These are phyloP conservation scores for Tachysurus vachellii DNA, from an alignment of 2,113 vertebrate species.

Conservation along the genomic window DNA sequence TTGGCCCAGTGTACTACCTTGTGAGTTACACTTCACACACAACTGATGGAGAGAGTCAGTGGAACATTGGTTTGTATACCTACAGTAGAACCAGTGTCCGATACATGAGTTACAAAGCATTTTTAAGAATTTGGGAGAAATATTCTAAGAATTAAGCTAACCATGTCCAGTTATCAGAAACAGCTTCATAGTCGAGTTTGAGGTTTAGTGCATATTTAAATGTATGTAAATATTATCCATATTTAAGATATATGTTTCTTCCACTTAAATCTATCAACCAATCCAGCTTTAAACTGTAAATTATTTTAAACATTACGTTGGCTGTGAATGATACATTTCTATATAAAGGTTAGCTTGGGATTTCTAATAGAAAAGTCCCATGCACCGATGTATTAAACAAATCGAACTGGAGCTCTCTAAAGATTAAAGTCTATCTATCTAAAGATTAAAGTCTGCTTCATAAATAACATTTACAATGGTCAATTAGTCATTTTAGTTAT, in stretches of 20 bases:
- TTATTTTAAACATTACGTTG: not conserved
- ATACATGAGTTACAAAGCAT: not conserved
- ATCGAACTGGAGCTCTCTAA: not conserved
- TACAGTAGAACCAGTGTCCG: not conserved
- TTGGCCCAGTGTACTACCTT: conserved; percentile 18
- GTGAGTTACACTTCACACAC: conserved; percentile 42
- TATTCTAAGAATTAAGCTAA: conserved; percentile 5
- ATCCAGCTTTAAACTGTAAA: not conserved
- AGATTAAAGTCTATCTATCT: not conserved
- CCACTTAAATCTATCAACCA: not conserved
- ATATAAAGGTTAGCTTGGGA: not conserved
- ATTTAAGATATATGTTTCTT: not conserved
- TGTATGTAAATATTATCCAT: too few relatives aligned
- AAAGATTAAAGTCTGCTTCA: not conserved
- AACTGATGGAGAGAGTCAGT: conserved; percentile 19
- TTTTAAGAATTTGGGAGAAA: conserved; percentile 32
- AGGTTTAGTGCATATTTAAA: too few relatives aligned
- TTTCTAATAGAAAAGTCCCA: not conserved
- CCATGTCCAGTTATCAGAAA: conserved; percentile 28
- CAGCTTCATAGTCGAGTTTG: not conserved
- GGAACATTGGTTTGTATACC: not conserved
- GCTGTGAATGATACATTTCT: not conserved
- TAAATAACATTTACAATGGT: not conserved
- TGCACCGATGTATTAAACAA: not conserved
- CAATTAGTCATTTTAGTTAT: not conserved